Conservation (phyloP, 2,888 invertebrate species). For the Phaonia tiefii region DNA sequence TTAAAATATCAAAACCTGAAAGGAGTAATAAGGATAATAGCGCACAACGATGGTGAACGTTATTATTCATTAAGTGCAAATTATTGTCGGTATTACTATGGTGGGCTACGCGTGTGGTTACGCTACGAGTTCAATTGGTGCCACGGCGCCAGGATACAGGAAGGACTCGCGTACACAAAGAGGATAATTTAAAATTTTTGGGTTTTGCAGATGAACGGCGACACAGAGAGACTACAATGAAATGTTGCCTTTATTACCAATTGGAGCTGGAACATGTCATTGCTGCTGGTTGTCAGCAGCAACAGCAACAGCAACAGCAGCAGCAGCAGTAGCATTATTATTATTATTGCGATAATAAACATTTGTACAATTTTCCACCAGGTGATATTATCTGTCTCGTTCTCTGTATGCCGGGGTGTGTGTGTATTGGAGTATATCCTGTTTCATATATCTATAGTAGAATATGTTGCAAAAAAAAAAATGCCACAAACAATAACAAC, state of each 20-base stretch:
- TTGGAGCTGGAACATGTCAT: not conserved
- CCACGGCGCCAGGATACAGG: not conserved
- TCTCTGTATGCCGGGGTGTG: not conserved
- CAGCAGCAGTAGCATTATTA: conserved; percentile 48
- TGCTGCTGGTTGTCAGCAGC: conserved; percentile 16
- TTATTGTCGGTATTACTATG: conserved; percentile 51
- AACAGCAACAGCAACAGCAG: not conserved
- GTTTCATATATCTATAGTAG: conserved; percentile 23
- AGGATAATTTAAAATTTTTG: conserved; percentile 18
- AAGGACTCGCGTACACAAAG: conserved; percentile 2
- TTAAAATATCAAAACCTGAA: not conserved
- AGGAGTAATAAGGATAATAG: not conserved
- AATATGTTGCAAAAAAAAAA: conserved; percentile 48
- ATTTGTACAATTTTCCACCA: not conserved
- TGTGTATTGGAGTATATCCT: not conserved
- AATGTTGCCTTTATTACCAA: conserved; percentile 14
- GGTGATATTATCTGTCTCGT: not conserved
- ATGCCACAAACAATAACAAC: conserved; percentile 49
- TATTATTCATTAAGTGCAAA: conserved; percentile 61
- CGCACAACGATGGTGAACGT: conserved; percentile 37
- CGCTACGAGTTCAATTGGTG: conserved; percentile 11
- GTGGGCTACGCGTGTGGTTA: conserved; percentile 54
- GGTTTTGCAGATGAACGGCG: conserved; percentile 14
- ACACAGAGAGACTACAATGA: conserved; percentile 22
- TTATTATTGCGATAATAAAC: conserved; percentile 58